Conservation (phyloP, 2,797 vertebrate species). For the Neostethus bicornis region DNA sequence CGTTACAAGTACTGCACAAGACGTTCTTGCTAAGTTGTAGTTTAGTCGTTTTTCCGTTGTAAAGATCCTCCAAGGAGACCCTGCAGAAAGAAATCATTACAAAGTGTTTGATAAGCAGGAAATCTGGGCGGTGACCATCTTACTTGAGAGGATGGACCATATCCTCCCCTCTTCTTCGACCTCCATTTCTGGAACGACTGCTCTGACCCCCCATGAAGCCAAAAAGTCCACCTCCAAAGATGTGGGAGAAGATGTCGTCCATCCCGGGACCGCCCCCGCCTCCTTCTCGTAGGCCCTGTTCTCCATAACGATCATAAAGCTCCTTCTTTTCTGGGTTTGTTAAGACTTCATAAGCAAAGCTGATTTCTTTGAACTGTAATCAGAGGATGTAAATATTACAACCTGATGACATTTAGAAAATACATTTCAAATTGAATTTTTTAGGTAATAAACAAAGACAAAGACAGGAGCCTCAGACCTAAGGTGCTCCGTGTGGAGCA, state of each 20-base stretch:
- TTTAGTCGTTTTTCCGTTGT: conserved; percentile 99
- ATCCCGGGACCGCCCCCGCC: conserved; percentile 92
- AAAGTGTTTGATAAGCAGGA: not conserved
- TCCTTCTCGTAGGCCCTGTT: conserved; percentile 96
- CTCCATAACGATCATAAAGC: conserved; percentile 95
- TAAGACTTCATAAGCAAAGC: conserved; percentile 97
- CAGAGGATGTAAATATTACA: conserved; percentile 13
- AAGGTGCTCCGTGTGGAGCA: no score
- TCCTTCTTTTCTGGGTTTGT: conserved; percentile 97
- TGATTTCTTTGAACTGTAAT: conserved; percentile 97
- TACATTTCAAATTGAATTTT: no score
- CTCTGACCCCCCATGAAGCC: conserved; percentile 96
- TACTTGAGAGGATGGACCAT: conserved; percentile 99
- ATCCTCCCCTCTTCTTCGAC: conserved; percentile 95
- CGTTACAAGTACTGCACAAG: conserved; percentile 94
- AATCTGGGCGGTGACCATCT: conserved; percentile 54
- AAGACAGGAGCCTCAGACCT: no score
- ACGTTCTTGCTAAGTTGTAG: conserved; percentile 99
- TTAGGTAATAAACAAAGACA: no score
- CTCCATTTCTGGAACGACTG: conserved; percentile 90
- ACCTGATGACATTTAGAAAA: no score
- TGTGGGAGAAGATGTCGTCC: conserved; percentile 99
- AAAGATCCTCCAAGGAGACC: conserved; percentile 96
- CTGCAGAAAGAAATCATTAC: conserved; percentile 64
- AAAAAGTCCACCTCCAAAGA: conserved; percentile 96